Conservation (phyloP, 2,797 vertebrate genomes). For the Gambelia wislizenii region DNA sequence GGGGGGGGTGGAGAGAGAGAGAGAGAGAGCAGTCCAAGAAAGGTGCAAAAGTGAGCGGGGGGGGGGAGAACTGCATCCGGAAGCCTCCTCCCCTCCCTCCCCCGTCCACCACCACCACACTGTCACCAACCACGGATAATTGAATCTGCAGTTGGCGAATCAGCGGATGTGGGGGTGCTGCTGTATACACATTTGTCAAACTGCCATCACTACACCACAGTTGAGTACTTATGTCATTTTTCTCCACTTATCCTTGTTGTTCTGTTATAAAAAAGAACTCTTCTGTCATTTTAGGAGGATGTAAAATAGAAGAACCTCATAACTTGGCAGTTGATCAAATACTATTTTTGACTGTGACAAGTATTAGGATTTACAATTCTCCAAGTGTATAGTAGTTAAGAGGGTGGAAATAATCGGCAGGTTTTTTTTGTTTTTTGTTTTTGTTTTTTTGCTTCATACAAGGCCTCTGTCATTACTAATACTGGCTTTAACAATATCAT, state of each 20-base stretch:
- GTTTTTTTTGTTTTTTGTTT: too few species aligned
- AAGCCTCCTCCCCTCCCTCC: too few species aligned
- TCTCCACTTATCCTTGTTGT: constrained; percentile 2
- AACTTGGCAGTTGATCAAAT: constrained; percentile 28
- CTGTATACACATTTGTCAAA: neutral
- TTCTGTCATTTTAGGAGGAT: neutral
- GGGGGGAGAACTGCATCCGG: too few species aligned
- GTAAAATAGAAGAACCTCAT: constrained; percentile 35
- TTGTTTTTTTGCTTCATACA: constrained; percentile 49
- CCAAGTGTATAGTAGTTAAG: constrained; percentile 45
- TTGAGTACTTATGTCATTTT: neutral
- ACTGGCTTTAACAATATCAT: constrained; percentile 18
- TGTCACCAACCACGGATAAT: too few species aligned
- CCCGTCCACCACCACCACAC: too few species aligned
- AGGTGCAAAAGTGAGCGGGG: too few species aligned
- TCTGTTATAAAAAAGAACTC: constrained; percentile 30
- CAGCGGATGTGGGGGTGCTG: too few species aligned
- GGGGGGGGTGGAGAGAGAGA: too few species aligned
- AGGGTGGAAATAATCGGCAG: constrained; percentile 31
- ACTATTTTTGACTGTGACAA: constrained; percentile 50
- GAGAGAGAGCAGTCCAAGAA: too few species aligned
- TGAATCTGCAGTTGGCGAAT: neutral
- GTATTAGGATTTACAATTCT: constrained; percentile 57
- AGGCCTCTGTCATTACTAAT: constrained; percentile 31
- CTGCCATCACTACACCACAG: neutral